A percentile compares a stretch with the other conserved stretches of the same genome.
phyloP scores from a whole-genome alignment of 2,797 vertebrate species.

The Aulostomus chinensis region DNA sequence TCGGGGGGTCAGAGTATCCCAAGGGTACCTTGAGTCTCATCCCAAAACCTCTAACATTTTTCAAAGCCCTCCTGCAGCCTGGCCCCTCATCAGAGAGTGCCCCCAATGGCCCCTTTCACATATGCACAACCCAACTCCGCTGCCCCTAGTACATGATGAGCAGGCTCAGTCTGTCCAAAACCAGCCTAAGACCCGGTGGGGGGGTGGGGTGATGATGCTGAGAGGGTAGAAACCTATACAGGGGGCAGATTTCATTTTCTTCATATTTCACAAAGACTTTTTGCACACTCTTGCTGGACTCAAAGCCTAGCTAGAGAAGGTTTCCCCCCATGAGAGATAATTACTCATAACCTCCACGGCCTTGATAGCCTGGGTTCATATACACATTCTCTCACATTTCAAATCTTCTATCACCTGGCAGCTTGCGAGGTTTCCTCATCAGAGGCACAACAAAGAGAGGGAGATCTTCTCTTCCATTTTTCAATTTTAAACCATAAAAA shows the following conservation, averaged over 20 bases:
- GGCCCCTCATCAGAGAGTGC: conserved; percentile 62
- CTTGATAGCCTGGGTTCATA: conserved; percentile 36
- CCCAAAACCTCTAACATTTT: conserved; percentile 68
- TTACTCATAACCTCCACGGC: conserved; percentile 52
- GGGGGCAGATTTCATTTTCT: conserved; percentile 57
- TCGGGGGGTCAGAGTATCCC: conserved; percentile 68
- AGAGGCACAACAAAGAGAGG: conserved; percentile 7
- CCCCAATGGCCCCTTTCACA: conserved; percentile 55
- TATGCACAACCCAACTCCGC: conserved; percentile 34
- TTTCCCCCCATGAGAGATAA: conserved; percentile 61
- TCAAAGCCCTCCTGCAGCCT: conserved; percentile 72
- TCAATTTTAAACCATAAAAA: conserved; percentile 5
- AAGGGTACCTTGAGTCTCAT: conserved; percentile 65
- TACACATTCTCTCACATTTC: conserved; percentile 26
- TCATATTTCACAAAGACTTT: conserved; percentile 47
- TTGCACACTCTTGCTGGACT: conserved; percentile 34
- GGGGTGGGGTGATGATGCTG: conserved; percentile 58
- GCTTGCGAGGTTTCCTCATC: conserved; percentile 3
- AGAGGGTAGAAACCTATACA: conserved; percentile 51
- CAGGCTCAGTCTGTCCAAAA: conserved; percentile 41
- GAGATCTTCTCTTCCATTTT: background rate
- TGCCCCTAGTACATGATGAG: conserved; percentile 51
- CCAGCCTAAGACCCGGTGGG: conserved; percentile 48
- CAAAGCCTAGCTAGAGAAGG: conserved; percentile 27
- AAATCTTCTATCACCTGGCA: conserved; percentile 8